Evolutionary conservation across 2,113 vertebrate species (phyloP), one percentile per base, ranked within the genome.

Genomic region (Crotalus horridus): DNA sequence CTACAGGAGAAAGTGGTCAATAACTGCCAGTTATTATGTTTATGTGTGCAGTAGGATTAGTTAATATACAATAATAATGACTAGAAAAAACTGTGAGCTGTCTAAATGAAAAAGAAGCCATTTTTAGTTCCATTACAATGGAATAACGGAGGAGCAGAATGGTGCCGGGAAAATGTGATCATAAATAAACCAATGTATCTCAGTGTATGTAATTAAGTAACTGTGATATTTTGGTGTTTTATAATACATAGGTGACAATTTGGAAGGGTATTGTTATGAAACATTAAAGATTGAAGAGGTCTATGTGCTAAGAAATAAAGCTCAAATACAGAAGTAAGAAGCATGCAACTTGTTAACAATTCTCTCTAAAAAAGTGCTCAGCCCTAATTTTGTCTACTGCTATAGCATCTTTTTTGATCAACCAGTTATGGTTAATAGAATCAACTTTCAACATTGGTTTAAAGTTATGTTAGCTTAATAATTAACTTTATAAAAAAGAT

Each of bases 401-500:
- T 55, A 85, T 1, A 51, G 53, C 91, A 61, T 90, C 94, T 94
- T 15, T 64, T 89, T 91, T 56, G 24, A 89, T 94, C 48, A 94
- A 91, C 95, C 96, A 91, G 93, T 93, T 81, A 21, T 21, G 74
- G 33, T 81, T 43, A n/a, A 56, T 23, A 9, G 54, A 58, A 95
- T 93, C n/a, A 12, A 2, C 92, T 95, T 96, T 96, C 93, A 94
- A 95, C 94, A 95, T 85, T 96, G 90, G 24, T 90, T 39, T 51
- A 51, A 51, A 51, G 48, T 51, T 51, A 51, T 9, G 48, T 51
- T 51, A 51, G 48, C 90, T 97, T 97, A 97, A 97, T 97, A 95
- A 97, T 97, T 96, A 97, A 96, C 95, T 93, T 86, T 89, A 95
- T 10, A 92, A 90, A 95, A 96, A 92, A 96, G 56, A 95, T 97